A percentile compares a stretch with the other conserved stretches of the same genome.
phyloP scores from a whole-genome alignment of 2,797 vertebrate species.

The Micrastur ruficollis region DNA sequence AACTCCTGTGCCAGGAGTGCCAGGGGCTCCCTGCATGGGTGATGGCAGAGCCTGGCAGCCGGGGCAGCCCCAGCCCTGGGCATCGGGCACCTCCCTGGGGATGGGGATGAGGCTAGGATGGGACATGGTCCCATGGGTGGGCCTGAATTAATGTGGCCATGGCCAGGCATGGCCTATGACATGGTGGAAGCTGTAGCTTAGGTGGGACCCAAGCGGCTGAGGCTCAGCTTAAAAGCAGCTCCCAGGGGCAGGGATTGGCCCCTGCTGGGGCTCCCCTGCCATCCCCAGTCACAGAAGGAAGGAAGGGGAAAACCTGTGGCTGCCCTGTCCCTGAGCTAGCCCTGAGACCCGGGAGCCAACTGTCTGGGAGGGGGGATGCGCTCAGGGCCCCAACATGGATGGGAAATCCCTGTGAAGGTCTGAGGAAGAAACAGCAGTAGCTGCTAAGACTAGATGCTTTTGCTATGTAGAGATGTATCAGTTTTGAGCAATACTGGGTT shows the following conservation, averaged over 20 bases:
- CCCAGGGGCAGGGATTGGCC: too few relatives aligned
- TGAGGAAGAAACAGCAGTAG: accelerated
- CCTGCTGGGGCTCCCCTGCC: accelerated
- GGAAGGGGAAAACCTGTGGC: neutral
- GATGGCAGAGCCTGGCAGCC: neutral
- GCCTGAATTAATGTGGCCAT: accelerated
- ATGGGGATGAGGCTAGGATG: neutral
- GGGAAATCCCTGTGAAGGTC: neutral
- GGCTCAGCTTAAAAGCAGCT: neutral
- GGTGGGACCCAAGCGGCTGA: accelerated
- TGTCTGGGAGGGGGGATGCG: accelerated
- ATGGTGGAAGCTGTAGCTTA: neutral
- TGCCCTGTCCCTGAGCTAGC: neutral
- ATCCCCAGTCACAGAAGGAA: neutral
- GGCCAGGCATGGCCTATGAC: neutral
- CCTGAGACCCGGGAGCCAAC: neutral
- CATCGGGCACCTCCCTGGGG: neutral
- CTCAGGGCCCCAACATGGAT: accelerated
- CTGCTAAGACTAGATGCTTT: neutral
- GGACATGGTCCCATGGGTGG: neutral
- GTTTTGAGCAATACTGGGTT: neutral
- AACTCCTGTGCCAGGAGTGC: too few relatives aligned
- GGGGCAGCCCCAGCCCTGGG: accelerated
- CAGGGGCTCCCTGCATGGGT: accelerated
- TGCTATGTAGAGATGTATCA: neutral